Conservation (phyloP, 2,113 vertebrate genomes). For the Datnioides undecimradiatus region DNA sequence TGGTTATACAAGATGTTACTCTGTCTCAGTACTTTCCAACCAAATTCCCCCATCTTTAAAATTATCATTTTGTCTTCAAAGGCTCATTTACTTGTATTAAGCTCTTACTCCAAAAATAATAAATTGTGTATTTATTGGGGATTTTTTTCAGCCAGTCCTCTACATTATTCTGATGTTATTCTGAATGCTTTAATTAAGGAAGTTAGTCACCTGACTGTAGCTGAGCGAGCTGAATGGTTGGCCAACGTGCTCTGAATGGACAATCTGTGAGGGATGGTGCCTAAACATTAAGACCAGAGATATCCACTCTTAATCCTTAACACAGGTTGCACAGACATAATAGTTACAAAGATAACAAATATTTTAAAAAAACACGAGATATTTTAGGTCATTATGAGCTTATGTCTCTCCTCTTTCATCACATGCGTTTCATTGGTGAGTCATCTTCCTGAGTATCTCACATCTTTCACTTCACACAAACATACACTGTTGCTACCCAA, state of each 20-base stretch:
- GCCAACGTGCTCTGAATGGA: constrained; percentile 73
- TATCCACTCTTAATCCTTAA: constrained; percentile 3
- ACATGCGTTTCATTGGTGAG: not conserved
- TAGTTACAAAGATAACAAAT: not conserved
- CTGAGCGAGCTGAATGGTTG: constrained; percentile 56
- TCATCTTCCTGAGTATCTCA: constrained; percentile 2
- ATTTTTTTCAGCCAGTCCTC: no score
- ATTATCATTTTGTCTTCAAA: not conserved
- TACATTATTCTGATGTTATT: not conserved
- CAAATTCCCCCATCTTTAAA: not conserved
- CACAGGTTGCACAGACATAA: constrained; percentile 1
- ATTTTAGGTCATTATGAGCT: constrained; percentile 25
- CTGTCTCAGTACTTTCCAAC: not conserved
- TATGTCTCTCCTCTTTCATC: constrained; percentile 8
- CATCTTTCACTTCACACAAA: constrained; percentile 11
- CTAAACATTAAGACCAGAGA: constrained; percentile 69
- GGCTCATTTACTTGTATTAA: no score
- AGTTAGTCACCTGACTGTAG: constrained; percentile 83
- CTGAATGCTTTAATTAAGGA: not conserved
- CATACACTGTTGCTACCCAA: constrained; percentile 5
- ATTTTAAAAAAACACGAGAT: not conserved
- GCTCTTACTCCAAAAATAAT: no score
- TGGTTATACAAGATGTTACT: no score
- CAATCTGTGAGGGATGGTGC: constrained; percentile 74
- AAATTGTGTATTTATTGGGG: no score